Conservation (phyloP, 2,888 invertebrate species). For the Synanthedon tipuliformis region DNA sequence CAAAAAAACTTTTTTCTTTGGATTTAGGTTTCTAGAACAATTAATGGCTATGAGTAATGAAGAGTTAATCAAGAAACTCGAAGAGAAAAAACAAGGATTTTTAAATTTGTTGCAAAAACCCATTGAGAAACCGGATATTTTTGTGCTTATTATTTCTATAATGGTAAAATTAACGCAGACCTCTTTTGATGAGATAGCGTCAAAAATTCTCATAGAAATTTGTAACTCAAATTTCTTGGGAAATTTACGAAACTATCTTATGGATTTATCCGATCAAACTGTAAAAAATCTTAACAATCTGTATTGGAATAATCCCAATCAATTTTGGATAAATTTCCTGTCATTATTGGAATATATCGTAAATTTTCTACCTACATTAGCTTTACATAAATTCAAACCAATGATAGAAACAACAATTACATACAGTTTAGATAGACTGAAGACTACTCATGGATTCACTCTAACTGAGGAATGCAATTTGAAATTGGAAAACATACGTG, state of each 20-base stretch:
- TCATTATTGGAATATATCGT: conserved; percentile 40
- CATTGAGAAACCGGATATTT: conserved; percentile 32
- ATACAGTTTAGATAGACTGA: conserved; percentile 31
- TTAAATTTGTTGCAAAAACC: conserved; percentile 29
- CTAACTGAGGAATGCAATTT: conserved; percentile 21
- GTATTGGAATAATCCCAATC: conserved; percentile 41
- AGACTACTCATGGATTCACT: conserved; percentile 23
- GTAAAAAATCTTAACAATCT: conserved; percentile 18
- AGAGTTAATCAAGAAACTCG: conserved; percentile 37
- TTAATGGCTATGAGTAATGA: conserved; percentile 31
- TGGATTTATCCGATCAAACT: conserved; percentile 34
- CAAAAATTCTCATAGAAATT: conserved; percentile 33
- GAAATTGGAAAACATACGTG: conserved; percentile 25
- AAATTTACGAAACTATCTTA: conserved; percentile 33
- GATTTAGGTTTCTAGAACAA: conserved; percentile 34
- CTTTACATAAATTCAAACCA: conserved; percentile 35
- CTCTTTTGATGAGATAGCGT: conserved; percentile 38
- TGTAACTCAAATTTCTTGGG: conserved; percentile 41
- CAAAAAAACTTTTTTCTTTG: conserved; percentile 8
- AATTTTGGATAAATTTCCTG: conserved; percentile 45
- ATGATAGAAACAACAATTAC: conserved; percentile 34
- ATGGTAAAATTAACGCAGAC: conserved; percentile 42
- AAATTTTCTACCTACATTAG: conserved; percentile 36
- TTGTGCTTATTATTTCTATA: conserved; percentile 42
- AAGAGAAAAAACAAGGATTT: conserved; percentile 32